phyloP scores from a whole-genome alignment of 2,888 invertebrate genomes.

The Ariolimax columbianus region DNA sequence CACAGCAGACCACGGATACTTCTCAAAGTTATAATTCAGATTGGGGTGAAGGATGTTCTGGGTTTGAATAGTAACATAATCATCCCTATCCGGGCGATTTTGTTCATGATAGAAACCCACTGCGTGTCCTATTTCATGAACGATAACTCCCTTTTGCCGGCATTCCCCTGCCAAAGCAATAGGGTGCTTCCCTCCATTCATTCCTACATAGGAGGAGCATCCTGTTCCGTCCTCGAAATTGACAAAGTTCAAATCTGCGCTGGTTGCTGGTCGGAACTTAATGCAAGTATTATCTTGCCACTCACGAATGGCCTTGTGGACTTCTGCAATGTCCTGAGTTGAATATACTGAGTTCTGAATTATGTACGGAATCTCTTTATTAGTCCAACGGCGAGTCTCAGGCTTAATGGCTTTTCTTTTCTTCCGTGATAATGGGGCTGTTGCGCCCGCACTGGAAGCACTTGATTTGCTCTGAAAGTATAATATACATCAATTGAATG shows the following conservation, averaged over 20 bases:
- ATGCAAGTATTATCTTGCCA: slow-evolving; percentile 53
- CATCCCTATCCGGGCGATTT: slow-evolving; percentile 63
- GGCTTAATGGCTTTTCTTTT: slow-evolving; percentile 50
- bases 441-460: too few species aligned
- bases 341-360: slow-evolving; percentile 19
- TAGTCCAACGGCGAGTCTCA: slow-evolving; percentile 35
- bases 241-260: slow-evolving; percentile 36
- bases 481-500: background rate
- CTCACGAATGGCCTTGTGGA: slow-evolving; percentile 40
- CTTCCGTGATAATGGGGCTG: background rate
- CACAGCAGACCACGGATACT: slow-evolving; percentile 54
- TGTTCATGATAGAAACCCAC: slow-evolving; percentile 68
- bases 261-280: slow-evolving; percentile 5
- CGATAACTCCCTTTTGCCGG: slow-evolving; percentile 53
- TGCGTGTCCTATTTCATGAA: slow-evolving; percentile 68
- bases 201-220: slow-evolving; percentile 53
- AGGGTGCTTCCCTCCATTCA: slow-evolving; percentile 43
- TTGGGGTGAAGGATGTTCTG: slow-evolving; percentile 59
- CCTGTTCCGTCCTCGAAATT: slow-evolving; percentile 51
- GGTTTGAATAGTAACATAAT: slow-evolving; percentile 61
- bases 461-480: background rate
- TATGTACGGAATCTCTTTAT: slow-evolving; percentile 44
- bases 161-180: slow-evolving; percentile 44
- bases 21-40: slow-evolving; percentile 64
- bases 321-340: background rate